These are phyloP conservation scores for Callyntrura guangdongensis DNA, from an alignment of 2,888 invertebrate genomes.

Conservation along the genomic window DNA sequence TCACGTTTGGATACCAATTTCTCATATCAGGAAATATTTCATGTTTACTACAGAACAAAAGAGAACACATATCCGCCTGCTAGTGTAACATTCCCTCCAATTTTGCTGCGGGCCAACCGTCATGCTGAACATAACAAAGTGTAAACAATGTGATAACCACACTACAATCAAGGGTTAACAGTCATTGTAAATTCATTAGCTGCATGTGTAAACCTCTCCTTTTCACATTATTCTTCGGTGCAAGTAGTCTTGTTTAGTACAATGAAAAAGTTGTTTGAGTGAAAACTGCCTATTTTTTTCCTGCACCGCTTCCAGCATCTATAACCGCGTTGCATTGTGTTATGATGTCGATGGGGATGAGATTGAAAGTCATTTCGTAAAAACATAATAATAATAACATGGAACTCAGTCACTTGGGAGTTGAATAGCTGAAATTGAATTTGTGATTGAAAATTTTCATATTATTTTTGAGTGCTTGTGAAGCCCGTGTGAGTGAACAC, in stretches of 20 bases:
- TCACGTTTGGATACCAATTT: background rate
- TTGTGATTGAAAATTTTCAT: slow-evolving; percentile 60
- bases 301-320: background rate
- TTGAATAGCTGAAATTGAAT: slow-evolving; percentile 50
- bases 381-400: background rate
- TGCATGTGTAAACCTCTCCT: slow-evolving; percentile 11
- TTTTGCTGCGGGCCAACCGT: slow-evolving; percentile 29
- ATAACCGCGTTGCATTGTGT: background rate
- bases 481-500: background rate
- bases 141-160: slow-evolving; percentile 67
- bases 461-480: background rate
- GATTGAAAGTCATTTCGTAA: slow-evolving; percentile 6
- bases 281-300: background rate
- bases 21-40: background rate
- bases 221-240: slow-evolving; percentile 7
- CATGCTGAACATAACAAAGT: slow-evolving; percentile 59
- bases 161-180: slow-evolving; percentile 56
- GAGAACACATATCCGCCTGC: background rate
- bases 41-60: background rate
- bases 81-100: background rate
- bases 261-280: background rate
- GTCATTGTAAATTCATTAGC: slow-evolving; percentile 73
- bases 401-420: slow-evolving; percentile 11
- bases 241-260: background rate
- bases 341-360: slow-evolving; percentile 3